Evolutionary conservation across 2,797 vertebrate genomes (phyloP).

Genomic region (Ptychadena robeensis): DNA sequence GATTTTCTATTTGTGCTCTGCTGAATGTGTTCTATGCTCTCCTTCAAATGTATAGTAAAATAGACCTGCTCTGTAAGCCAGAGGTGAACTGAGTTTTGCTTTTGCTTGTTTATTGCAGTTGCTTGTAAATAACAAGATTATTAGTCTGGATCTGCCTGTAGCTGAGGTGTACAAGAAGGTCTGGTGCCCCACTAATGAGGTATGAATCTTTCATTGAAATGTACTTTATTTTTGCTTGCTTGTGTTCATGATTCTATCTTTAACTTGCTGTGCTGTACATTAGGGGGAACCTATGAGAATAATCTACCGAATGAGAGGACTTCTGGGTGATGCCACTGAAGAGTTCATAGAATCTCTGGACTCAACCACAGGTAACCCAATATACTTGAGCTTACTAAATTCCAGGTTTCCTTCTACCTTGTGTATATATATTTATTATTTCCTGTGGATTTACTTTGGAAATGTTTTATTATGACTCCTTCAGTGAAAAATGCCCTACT

Average conservation of each 20-base stretch:
- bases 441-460: too few relatives aligned
- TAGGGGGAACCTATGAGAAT: conserved; percentile 99
- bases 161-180: conserved; percentile 98
- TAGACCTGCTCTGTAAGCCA: too few relatives aligned
- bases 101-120: conserved; percentile 75
- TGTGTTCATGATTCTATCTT: neutral
- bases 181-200: conserved; percentile 98
- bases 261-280: neutral
- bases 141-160: conserved; percentile 94
- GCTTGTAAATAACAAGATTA: conserved; percentile 98
- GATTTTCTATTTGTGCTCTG: too few relatives aligned
- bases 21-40: too few relatives aligned
- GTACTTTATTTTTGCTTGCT: neutral
- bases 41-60: too few relatives aligned
- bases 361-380: conserved; percentile 89
- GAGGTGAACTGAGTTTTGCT: neutral
- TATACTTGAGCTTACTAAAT: too few relatives aligned
- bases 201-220: conserved; percentile 66
- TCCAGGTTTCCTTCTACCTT: too few relatives aligned
- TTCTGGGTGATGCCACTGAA: conserved; percentile 95
- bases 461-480: too few relatives aligned
- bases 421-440: too few relatives aligned
- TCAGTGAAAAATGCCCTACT: too few relatives aligned
- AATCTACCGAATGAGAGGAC: conserved; percentile 97
- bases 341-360: conserved; percentile 98